phyloP scores from a whole-genome alignment of 2,113 vertebrate species.

The Oryzias javanicus region DNA sequence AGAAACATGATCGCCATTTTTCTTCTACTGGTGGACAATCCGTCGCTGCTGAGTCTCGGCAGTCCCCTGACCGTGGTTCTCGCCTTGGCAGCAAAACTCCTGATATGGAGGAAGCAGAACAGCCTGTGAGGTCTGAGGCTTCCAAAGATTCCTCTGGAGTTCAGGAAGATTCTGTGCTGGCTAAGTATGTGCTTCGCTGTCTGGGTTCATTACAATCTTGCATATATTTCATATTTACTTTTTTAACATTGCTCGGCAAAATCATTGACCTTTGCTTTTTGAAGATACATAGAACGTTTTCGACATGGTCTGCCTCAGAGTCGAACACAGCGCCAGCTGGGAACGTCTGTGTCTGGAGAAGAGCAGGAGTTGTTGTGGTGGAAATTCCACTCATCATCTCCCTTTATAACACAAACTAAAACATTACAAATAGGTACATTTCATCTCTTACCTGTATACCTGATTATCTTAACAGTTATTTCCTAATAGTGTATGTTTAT shows the following conservation, averaged over 20 bases:
- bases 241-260: background rate
- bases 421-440: constrained; percentile 37
- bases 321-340: constrained; percentile 74
- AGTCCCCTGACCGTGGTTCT: constrained; percentile 67
- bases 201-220: background rate
- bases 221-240: background rate
- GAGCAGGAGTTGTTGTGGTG: constrained; percentile 80
- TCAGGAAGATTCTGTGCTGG: constrained; percentile 74
- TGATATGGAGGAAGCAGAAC: constrained; percentile 21
- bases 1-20: constrained; percentile 11
- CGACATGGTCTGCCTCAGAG: constrained; percentile 82
- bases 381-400: constrained; percentile 65
- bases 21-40: constrained; percentile 34
- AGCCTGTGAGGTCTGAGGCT: constrained; percentile 7
- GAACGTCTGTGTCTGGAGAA: constrained; percentile 27
- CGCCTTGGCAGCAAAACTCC: constrained; percentile 31
- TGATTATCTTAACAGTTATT: background rate
- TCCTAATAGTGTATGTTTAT: background rate
- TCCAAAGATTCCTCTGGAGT: constrained; percentile 14
- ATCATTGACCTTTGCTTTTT: constrained; percentile 10
- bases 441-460: background rate
- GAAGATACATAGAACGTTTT: constrained; percentile 85
- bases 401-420: constrained; percentile 58
- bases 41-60: constrained; percentile 77
- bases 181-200: constrained; percentile 70